Base-by-base conservation (phyloP, 2,797 vertebrate species). In the Eulemur rubriventer region DNA sequence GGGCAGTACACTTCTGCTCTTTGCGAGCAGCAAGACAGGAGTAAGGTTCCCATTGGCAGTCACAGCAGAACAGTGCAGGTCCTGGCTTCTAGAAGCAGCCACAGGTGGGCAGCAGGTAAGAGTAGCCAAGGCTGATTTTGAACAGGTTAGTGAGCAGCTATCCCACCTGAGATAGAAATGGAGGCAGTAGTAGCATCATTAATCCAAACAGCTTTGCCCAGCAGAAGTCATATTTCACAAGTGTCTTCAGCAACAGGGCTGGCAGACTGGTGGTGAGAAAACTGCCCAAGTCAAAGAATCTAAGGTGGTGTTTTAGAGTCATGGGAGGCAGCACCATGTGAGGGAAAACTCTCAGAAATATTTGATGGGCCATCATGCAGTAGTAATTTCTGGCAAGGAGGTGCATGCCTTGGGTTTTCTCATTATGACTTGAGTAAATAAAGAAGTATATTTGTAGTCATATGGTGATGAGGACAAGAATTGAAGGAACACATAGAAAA, bases 221-320 rank as follows among this genome's bases (percentile, higher is more conserved):
- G 11, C 11, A 79, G 35, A 93, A 38, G 10, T 67, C 46, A 24
- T 48, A 76, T 46, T 72, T 67, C 20, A 83, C 20, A 83, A 59
- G 24, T 4, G 12, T 59, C 43, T 70, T 75, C 33, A 70, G 73
- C 26, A 95, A 70, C 6, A 85, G 7, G 10, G 33, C 4, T 48
- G 65, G 16, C 9, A n/a, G 46, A 65, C 5, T 30, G n/a, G 9
- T n/a, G 35, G 22, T 28, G 65, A 86, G 83, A 86, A 93, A 96
- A 50, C 50, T 33, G 7, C 1, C 13, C 35, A 28, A 20, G 48
- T 87, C 57, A 85, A 85, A 73, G 50, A 67, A 81, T 43, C 18
- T 52, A 83, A 3, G 12, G n/a, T 48, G 18, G 91, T 84, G 14
- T 48, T 78, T 73, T 94, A 72, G 67, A 70, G 6, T 38, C 26